Evolutionary conservation across 2,888 invertebrate genomes (phyloP), one percentile per base, ranked within the genome.

Genomic region (Crocallis elinguaria): DNA sequence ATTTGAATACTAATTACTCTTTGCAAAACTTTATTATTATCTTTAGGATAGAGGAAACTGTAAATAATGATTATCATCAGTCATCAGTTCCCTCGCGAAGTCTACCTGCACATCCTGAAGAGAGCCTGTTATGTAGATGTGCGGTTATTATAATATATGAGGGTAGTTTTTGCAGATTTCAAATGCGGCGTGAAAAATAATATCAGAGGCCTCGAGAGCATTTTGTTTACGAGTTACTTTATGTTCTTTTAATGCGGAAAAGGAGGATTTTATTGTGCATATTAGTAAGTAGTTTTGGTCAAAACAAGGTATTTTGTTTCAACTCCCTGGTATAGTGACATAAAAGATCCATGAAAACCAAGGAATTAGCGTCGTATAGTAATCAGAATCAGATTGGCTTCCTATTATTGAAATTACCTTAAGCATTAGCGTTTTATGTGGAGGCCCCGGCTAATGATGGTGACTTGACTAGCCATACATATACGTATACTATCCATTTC

Each of bases 101-200:
- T 43, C 50, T 43, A 50, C 50, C 50, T 6, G 3, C 29, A 19
- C 13, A 35, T 41, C 21, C 49, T 29, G 25, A 37, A 37, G 32
- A 43, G 33, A 32, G 25, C 23, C 14, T 27, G 12, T 12, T 29
- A 37, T 21, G 50, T 29, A 56, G 51, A 56, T 50, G 30, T 27
- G 36, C 36, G 27, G 44, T 52, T 45, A 52, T 52, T 57, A 57
- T 49, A 57, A 57, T 57, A 57, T 52, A 57, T 52, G 57, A 51
- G 55, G 59, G 64, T 59, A 61, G 59, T 60, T 53, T 61, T 53
- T 55, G 44, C 51, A 51, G 25, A 55, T 33, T 42, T 29, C 56
- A 45, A 52, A 53, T 54, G 57, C 52, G 41, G 52, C 63, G 57
- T 51, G 61, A 61, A 59, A 46, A 46, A 42, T 55, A 54, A 54